A percentile compares a stretch with the other conserved stretches of the same genome.
Evolutionary conservation across 2,888 invertebrate species (phyloP).

Genomic region (Rhogogaster chlorosoma): DNA sequence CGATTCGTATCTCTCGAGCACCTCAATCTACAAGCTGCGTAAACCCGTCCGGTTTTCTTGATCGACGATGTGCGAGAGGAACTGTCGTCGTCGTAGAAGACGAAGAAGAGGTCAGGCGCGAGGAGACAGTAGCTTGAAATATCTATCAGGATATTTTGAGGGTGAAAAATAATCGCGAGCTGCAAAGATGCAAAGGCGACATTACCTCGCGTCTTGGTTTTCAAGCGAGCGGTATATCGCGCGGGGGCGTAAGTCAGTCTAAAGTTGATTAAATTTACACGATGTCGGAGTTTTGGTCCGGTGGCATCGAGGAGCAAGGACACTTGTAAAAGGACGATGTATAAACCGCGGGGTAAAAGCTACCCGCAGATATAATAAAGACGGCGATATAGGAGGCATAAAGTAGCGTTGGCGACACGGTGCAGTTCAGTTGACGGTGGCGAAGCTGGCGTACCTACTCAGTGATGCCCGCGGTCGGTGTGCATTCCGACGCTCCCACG

Average conservation of each 20-base stretch:
- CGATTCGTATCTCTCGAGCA: constrained; percentile 72
- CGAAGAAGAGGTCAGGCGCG: background rate
- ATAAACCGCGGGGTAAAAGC: constrained; percentile 60
- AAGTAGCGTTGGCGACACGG: constrained; percentile 70
- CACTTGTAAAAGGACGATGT: constrained; percentile 66
- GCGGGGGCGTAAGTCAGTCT: constrained; percentile 2
- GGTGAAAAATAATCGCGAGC: background rate
- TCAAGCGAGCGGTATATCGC: background rate
- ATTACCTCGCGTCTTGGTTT: background rate
- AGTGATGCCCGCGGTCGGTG: constrained; percentile 57
- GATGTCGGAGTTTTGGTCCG: background rate
- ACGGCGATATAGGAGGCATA: constrained; percentile 77
- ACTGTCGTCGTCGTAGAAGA: constrained; percentile 33
- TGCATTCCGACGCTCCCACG: constrained; percentile 73
- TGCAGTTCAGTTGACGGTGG: constrained; percentile 43
- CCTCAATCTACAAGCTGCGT: constrained; percentile 68
- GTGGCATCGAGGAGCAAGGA: constrained; percentile 57
- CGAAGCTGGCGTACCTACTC: constrained; percentile 51
- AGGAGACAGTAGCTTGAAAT: background rate
- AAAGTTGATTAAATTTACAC: background rate
- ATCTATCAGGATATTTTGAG: background rate
- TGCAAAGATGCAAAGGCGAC: background rate
- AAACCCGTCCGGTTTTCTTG: constrained; percentile 52
- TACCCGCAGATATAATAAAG: constrained; percentile 75
- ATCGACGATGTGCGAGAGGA: constrained; percentile 33